A percentile compares a stretch with the other conserved stretches of the same genome.
phyloP scores from a whole-genome alignment of 2,113 vertebrate species.

The Castor canadensis region DNA sequence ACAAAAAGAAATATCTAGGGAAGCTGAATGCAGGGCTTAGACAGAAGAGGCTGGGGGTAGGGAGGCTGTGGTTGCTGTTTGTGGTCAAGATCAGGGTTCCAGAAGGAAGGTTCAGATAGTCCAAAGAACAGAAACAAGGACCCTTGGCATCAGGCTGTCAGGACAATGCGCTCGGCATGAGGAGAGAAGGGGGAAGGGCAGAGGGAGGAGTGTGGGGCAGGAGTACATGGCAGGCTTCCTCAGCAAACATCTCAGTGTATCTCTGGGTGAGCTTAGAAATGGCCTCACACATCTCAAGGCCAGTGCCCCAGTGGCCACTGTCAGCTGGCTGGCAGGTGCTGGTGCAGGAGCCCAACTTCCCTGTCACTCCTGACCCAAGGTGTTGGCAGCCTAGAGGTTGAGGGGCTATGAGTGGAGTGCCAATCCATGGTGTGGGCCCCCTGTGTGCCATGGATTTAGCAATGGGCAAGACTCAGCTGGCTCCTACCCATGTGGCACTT shows the following conservation, averaged over 20 bases:
- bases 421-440: background rate
- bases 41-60: background rate
- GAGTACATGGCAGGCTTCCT: background rate
- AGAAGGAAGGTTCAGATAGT: background rate
- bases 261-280: background rate
- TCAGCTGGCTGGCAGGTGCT: background rate
- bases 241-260: fast-evolving
- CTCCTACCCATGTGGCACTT: background rate
- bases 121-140: background rate
- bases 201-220: background rate
- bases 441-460: background rate
- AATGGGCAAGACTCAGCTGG: fast-evolving
- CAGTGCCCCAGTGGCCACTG: background rate
- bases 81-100: background rate
- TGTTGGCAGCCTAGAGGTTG: background rate
- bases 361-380: background rate
- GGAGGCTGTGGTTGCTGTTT: background rate
- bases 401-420: background rate
- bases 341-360: no score
- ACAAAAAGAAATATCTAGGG: background rate
- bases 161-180: background rate
- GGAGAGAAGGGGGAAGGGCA: no score
- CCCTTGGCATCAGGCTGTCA: background rate
- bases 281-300: background rate
- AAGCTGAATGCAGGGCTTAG: no score